A percentile compares a stretch with the other conserved stretches of the same genome.
Evolutionary conservation across 1,140 invertebrate species (phyloP).

Genomic region (Atta texana): DNA sequence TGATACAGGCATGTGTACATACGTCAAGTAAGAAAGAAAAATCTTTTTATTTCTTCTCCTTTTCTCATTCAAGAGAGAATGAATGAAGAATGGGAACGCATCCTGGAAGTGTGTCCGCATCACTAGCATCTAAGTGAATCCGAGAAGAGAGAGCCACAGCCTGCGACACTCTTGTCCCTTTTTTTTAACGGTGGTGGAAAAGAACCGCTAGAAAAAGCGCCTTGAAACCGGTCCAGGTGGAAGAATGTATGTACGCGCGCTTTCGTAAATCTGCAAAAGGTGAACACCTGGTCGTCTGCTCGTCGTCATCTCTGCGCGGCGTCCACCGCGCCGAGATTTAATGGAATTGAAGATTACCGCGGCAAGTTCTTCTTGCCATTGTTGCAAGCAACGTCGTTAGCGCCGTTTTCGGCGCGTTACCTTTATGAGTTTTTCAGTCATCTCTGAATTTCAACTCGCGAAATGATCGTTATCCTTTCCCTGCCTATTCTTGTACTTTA

Average conservation of each 20-base stretch:
- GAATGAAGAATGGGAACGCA: not conserved
- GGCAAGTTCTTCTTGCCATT: constrained; percentile 17
- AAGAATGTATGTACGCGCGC: constrained; percentile 25
- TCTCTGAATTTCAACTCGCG: constrained; percentile 17
- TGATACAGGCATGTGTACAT: not conserved
- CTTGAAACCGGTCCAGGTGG: constrained; percentile 49
- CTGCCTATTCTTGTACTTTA: not conserved
- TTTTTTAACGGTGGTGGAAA: not conserved
- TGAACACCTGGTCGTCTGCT: constrained; percentile 45
- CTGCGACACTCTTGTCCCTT: constrained; percentile 11
- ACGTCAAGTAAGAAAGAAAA: constrained; percentile 23
- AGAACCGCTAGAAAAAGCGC: constrained; percentile 27
- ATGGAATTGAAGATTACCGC: constrained; percentile 44
- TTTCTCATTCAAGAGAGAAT: constrained; percentile 22
- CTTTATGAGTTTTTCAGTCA: constrained; percentile 11
- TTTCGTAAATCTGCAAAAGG: constrained; percentile 47
- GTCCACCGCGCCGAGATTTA: constrained; percentile 20
- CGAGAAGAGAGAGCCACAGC: constrained; percentile 29
- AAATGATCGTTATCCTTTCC: constrained; percentile 21
- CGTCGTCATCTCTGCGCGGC: not conserved
- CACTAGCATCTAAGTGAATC: constrained; percentile 18
- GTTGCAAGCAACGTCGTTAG: constrained; percentile 44
- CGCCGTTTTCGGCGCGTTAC: constrained; percentile 38
- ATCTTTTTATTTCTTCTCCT: constrained; percentile 15
- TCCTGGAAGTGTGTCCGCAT: not conserved